A percentile compares a stretch with the other conserved stretches of the same genome.
Conservation (phyloP, 2,113 vertebrate species). For the Lipophrys pholis region DNA sequence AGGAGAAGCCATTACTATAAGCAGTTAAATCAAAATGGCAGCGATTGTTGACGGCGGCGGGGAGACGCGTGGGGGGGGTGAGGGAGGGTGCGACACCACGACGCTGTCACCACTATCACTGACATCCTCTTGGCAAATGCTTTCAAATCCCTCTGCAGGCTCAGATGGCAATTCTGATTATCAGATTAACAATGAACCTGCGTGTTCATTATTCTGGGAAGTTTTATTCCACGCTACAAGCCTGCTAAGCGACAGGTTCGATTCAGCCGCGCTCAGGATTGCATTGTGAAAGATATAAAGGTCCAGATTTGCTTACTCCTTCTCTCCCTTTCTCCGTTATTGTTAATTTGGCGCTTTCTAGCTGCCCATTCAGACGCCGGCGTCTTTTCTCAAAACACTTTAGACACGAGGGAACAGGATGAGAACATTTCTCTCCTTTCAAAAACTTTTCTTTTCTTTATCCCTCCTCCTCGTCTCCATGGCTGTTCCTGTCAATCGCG, state of each 20-base stretch:
- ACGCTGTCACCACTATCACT: constrained; percentile 45
- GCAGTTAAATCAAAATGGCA: constrained; percentile 72
- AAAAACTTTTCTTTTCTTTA: constrained; percentile 1
- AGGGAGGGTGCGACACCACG: constrained; percentile 6
- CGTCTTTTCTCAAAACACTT: no score
- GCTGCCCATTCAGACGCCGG: constrained; percentile 3
- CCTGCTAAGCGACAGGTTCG: constrained; percentile 37
- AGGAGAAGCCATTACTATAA: constrained; percentile 61
- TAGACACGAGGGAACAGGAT: no score
- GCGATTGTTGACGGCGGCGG: constrained; percentile 51
- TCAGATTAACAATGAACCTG: constrained; percentile 59
- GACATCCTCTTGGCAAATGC: constrained; percentile 45
- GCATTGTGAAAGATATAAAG: constrained; percentile 33
- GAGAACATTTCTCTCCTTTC: no score
- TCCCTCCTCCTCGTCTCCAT: constrained; percentile 11
- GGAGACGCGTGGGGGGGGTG: no score
- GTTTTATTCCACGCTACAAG: constrained; percentile 9
- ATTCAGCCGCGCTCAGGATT: constrained; percentile 23
- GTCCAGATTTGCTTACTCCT: constrained; percentile 44
- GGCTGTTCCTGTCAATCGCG: constrained; percentile 32
- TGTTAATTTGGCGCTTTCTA: constrained; percentile 34
- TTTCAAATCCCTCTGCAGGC: constrained; percentile 34
- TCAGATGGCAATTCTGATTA: constrained; percentile 60
- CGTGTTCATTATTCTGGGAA: constrained; percentile 36
- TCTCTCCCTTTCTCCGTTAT: constrained; percentile 27